Evolutionary conservation across 2,113 vertebrate genomes (phyloP), one percentile per base, ranked within the genome.

Genomic region (Candoia aspera): DNA sequence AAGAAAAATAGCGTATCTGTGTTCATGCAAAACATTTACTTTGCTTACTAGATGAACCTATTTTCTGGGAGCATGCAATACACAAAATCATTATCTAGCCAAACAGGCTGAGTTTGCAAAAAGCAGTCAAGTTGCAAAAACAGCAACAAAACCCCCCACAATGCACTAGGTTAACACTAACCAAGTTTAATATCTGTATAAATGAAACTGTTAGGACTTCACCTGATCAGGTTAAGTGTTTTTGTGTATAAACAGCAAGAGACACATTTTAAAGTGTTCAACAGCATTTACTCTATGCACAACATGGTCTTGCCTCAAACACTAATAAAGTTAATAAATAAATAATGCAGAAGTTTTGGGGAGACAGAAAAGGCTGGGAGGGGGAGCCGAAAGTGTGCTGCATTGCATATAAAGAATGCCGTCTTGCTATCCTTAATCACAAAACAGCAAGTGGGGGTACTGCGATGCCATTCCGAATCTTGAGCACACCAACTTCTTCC

Each of bases 401-500:
- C 3, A 4, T 24, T n/a, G 49, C 24, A 5, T 17, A n/a, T 26
- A 17, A 46, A 10, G 5, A 0, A 11, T 84, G 79, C 24, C 9
- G 17, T 29, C 17, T 8, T 13, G 84, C 84, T 37, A 26, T 4
- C 33, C 33, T 2, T 6, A n/a, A 1, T 92, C 92, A 98, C 5
- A 64, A 93, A 90, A 95, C 84, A 4, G 95, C 21, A 8, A 97
- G 97, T 0, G 93, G 85, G 0, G 99, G 99, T 17, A 96, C 84
- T 2, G 97, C 84, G 8, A 98, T 97, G 86, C 98, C 96, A 2
- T 97, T 98, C 83, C 73, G 95, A 64, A 99, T 97, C 83, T 92
- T 98, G 8, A 99, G 97, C 1, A 92, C 95, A 29, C 99, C 99
- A 0, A 98, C 97, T 87, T 98, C 98, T 96, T 99, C 99, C 93